These are phyloP conservation scores for Volucella zonaria DNA, from an alignment of 2,888 invertebrate genomes.

Conservation along the genomic window DNA sequence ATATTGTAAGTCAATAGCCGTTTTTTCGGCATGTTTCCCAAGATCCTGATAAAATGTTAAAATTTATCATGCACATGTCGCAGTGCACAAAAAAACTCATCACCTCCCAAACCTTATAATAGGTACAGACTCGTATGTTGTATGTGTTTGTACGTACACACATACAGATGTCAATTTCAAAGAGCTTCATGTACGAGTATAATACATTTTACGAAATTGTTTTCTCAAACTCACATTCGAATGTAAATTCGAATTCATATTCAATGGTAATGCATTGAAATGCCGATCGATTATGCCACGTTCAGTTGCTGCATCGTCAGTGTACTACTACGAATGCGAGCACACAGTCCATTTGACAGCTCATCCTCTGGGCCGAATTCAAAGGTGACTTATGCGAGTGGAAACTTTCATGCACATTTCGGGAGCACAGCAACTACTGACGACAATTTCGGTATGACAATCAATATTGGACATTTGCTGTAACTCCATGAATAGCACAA, in stretches of 20 bases:
- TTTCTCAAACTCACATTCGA: background rate
- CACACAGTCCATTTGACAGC: slow-evolving; percentile 4
- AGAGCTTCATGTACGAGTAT: too few species aligned
- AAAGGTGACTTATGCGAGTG: background rate
- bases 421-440: background rate
- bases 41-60: too few species aligned
- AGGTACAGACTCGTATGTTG: too few species aligned
- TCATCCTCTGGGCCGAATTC: background rate
- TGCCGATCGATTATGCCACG: slow-evolving; percentile 25
- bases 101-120: too few species aligned
- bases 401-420: slow-evolving; percentile 3
- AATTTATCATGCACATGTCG: too few species aligned
- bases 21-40: too few species aligned
- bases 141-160: too few species aligned
- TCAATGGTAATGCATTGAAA: slow-evolving; percentile 11
- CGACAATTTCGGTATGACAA: slow-evolving; percentile 24
- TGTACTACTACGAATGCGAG: too few species aligned
- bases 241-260: slow-evolving; percentile 20
- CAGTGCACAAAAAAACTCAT: too few species aligned
- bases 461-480: slow-evolving; percentile 4
- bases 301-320: slow-evolving; percentile 10
- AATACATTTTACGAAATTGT: too few species aligned
- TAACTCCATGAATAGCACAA: slow-evolving; percentile 8
- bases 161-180: too few species aligned
- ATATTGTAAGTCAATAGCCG: too few species aligned